phyloP scores from a whole-genome alignment of 2,113 vertebrate species.

The Oryzias melastigma region DNA sequence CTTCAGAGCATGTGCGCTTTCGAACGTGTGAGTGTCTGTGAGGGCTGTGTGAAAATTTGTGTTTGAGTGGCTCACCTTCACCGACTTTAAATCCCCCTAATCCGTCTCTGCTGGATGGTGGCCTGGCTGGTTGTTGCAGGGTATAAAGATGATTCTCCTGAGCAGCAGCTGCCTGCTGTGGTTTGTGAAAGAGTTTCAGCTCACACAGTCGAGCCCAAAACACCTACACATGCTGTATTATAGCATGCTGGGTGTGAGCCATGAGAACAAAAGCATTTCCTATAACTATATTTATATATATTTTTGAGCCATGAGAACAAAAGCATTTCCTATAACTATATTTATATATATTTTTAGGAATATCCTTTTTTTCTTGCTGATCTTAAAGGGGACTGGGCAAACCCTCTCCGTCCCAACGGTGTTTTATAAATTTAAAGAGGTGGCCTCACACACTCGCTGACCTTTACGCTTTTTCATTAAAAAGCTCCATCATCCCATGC shows the following conservation, averaged over 20 bases:
- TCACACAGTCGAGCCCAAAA: slow-evolving; percentile 8
- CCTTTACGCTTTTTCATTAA: slow-evolving; percentile 61
- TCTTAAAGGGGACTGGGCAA: slow-evolving; percentile 7
- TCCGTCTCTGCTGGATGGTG: slow-evolving; percentile 54
- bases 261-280: slow-evolving; percentile 27
- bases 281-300: slow-evolving; percentile 2
- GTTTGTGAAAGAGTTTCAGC: slow-evolving; percentile 45
- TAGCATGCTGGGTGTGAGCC: slow-evolving; percentile 17
- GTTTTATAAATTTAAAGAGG: slow-evolving; percentile 11
- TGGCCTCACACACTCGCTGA: slow-evolving; percentile 20
- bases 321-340: slow-evolving; percentile 22
- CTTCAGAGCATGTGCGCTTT: slow-evolving; percentile 37
- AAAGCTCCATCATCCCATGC: slow-evolving; percentile 32
- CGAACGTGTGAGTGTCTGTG: slow-evolving; percentile 1
- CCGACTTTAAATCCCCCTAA: slow-evolving; percentile 65
- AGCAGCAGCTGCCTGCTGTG: slow-evolving; percentile 53
- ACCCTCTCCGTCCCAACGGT: background rate
- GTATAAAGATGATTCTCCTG: slow-evolving; percentile 52
- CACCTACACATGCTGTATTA: slow-evolving; percentile 1
- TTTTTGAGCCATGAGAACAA: slow-evolving; percentile 31
- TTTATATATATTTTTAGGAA: background rate
- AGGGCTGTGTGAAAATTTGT: slow-evolving; percentile 21
- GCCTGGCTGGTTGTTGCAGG: slow-evolving; percentile 47
- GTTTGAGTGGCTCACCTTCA: slow-evolving; percentile 54
- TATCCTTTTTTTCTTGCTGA: slow-evolving; percentile 3